phyloP scores from a whole-genome alignment of 2,797 vertebrate genomes.

The Syncerus caffer region DNA sequence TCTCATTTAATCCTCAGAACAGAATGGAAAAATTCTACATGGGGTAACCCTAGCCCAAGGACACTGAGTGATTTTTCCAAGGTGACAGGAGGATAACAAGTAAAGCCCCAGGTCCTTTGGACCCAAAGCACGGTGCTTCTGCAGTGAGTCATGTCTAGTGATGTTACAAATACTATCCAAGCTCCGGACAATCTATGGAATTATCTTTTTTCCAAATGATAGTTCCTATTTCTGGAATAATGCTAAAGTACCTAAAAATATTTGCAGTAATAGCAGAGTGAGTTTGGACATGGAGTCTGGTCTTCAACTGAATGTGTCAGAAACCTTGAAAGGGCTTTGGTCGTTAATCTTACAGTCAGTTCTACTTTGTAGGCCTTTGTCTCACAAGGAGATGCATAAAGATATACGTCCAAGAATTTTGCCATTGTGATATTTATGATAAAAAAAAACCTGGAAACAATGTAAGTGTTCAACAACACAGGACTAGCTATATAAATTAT shows the following conservation, averaged over 20 bases:
- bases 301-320: background rate
- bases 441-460: background rate
- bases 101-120: background rate
- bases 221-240: background rate
- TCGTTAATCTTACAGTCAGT: background rate
- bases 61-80: background rate
- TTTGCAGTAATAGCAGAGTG: background rate
- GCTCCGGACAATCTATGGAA: background rate
- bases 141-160: background rate
- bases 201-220: background rate
- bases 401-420: background rate
- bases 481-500: background rate
- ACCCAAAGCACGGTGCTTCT: background rate
- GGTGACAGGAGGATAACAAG: background rate
- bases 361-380: background rate
- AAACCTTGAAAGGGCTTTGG: background rate
- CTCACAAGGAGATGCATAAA: background rate
- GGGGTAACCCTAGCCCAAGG: background rate
- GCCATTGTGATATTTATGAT: background rate
- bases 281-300: background rate
- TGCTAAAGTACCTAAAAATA: background rate
- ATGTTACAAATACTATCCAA: background rate
- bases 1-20: background rate
- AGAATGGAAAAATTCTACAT: background rate
- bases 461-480: background rate